These are phyloP conservation scores for Coendou prehensilis DNA, from an alignment of 2,797 vertebrate species.

Conservation along the genomic window DNA sequence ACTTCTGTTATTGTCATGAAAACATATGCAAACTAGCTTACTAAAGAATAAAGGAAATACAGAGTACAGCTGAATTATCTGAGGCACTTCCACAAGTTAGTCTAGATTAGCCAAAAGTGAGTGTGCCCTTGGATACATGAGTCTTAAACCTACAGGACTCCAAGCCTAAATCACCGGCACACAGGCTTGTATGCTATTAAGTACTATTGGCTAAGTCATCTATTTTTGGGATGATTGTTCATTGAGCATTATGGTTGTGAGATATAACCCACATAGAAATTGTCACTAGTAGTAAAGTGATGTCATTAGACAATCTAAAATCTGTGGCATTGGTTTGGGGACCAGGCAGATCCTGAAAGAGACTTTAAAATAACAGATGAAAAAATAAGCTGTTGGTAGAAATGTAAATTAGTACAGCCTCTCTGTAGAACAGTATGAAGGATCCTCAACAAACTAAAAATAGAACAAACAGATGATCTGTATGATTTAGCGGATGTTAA, in stretches of 20 bases:
- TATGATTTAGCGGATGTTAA: background rate
- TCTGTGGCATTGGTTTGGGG: background rate
- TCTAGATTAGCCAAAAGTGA: background rate
- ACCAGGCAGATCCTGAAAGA: background rate
- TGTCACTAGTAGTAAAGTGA: background rate
- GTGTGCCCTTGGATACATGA: background rate
- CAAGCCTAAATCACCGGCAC: background rate
- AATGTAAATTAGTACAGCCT: background rate
- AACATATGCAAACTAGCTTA: background rate
- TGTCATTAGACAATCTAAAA: background rate
- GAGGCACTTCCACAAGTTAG: background rate
- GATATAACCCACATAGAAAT: background rate
- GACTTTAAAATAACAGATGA: background rate
- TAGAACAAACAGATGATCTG: background rate
- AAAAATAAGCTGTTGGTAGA: background rate
- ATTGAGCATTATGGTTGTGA: background rate
- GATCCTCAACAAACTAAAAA: background rate
- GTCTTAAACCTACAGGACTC: background rate
- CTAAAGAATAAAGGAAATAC: background rate
- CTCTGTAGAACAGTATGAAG: background rate
- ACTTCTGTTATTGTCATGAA: background rate
- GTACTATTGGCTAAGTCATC: background rate
- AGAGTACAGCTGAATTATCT: background rate
- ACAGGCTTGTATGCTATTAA: background rate
- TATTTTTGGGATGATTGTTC: background rate